Evolutionary conservation across 1,140 invertebrate species (phyloP).

Genomic region (Aplysia californica): DNA sequence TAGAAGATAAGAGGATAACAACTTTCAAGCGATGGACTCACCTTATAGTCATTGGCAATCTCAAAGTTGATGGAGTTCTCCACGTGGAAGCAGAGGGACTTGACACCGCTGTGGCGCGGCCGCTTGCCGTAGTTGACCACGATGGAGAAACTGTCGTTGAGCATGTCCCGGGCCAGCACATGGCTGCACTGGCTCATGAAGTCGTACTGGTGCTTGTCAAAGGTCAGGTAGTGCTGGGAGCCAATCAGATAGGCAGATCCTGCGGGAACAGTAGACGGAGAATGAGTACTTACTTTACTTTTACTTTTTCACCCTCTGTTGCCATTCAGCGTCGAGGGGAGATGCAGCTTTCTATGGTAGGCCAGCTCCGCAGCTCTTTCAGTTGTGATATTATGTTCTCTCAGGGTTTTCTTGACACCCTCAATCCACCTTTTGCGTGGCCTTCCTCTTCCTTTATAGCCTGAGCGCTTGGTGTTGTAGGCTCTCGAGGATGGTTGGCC

Average conservation of each 20-base stretch:
- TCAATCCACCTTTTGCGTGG: no score
- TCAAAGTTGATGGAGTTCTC: constrained; percentile 61
- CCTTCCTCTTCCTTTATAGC: no score
- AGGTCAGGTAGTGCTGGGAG: constrained; percentile 86
- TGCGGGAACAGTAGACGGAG: constrained; percentile 31
- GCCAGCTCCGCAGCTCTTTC: no score
- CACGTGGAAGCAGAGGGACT: constrained; percentile 65
- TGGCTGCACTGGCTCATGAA: constrained; percentile 86
- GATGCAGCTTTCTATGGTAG: no score
- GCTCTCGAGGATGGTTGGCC: no score
- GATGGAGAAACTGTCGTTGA: constrained; percentile 71
- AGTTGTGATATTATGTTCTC: no score
- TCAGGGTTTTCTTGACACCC: no score
- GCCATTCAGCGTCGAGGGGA: no score
- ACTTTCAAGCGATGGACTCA: no score
- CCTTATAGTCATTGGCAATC: no score
- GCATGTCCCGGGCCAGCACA: constrained; percentile 83
- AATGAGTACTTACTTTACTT: neutral
- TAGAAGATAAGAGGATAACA: no score
- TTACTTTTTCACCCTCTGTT: neutral
- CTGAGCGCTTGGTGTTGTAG: no score
- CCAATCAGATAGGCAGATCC: constrained; percentile 77
- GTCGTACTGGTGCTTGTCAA: constrained; percentile 82
- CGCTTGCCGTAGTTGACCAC: constrained; percentile 69
- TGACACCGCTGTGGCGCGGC: constrained; percentile 52